Base-by-base conservation (phyloP, 2,888 invertebrate genomes). In the Tribolium freemani region DNA sequence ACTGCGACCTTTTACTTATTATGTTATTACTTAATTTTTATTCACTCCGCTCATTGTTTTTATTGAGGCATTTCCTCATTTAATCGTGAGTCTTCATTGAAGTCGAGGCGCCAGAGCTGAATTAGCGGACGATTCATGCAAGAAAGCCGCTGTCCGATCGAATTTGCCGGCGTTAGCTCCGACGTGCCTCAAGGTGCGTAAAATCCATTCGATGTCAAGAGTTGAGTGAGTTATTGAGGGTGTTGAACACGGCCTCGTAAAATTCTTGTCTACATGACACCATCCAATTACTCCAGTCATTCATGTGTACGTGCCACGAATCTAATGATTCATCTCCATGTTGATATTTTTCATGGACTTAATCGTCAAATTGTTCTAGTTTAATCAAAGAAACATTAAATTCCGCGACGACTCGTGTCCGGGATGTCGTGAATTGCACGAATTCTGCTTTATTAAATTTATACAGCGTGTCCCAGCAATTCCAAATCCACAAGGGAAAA, bases 351-450 rank as follows among this genome's bases (percentile, higher is more conserved):
- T 73, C 69, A 66, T 71, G 71, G 60, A 61, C 77, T 81, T 81
- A 80, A 80, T 78, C 73, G 78, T 76, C 77, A 79, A 82, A 82
- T 82, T 81, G 82, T 80, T 76, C 80, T 80, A 78, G 78, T 80
- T 81, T 81, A 81, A 80, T 80, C 77, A 76, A 69, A 76, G 69
- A 77, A 70, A 64, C 76, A 78, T 76, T 75, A 79, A 82, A 83
- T 84, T 83, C 82, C 82, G 81, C 81, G 77, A 78, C 73, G 76
- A 61, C 79, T 80, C 78, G 81, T 83, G 84, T 85, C 85, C 85
- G 84, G 85, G 85, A 85, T 85, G 85, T 85, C 72, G 80, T 81
- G 82, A 84, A 85, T 84, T 83, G 84, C 8, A 11, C 48, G 30
- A 56, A 48, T 64, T 38, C 45, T 48, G 6, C 13, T 16, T 48